Base-by-base conservation (phyloP, 1,140 invertebrate genomes). In the Drosophila bocqueti region DNA sequence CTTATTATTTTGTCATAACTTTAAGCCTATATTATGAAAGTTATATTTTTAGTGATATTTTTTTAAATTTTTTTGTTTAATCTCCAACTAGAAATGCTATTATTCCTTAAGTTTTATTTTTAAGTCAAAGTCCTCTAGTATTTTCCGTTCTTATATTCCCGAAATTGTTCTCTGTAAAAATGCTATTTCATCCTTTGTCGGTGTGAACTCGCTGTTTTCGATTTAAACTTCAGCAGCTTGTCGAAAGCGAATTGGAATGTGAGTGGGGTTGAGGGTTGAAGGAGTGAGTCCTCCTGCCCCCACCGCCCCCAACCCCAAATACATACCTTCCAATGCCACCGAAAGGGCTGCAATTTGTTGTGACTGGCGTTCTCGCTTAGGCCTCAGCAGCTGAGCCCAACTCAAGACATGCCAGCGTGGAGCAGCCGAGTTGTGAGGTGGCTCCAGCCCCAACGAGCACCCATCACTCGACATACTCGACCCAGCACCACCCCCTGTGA, bases 321-420 rank as follows among this genome's bases (percentile, higher is more conserved):
- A 52, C 10, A 50, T 50, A 40, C 29, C 36, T 40, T 55, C 69
- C 69, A 84, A 73, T 81, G 77, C 77, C 81, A 83, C 58, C 77
- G 69, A 60, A 79, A 67, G 79, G 80, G 79, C 83, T 83, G 69
- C 83, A 71, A 83, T 87, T 87, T 85, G 73, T 85, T 84, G 66
- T 65, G 54, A 78, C 75, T 85, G 66, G 64, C 65, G 52, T 49
- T 69, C 52, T 61, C 29, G 64, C 75, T 43, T 73, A 69, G 52
- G 81, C 81, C 81, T 73, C 74, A 71, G 36, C 80, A 72, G 77
- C 78, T 85, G 67, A 31, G 59, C 75, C 49, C 59, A 65, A 67
- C 50, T 66, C 43, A 73, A 82, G 79, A 50, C 74, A 78, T 74
- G 49, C 57, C 54, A 72, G 52, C 36, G 43, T 29, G 38, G 21